Conservation (phyloP, 2,888 invertebrate species). For the Ypsolopha sequella region DNA sequence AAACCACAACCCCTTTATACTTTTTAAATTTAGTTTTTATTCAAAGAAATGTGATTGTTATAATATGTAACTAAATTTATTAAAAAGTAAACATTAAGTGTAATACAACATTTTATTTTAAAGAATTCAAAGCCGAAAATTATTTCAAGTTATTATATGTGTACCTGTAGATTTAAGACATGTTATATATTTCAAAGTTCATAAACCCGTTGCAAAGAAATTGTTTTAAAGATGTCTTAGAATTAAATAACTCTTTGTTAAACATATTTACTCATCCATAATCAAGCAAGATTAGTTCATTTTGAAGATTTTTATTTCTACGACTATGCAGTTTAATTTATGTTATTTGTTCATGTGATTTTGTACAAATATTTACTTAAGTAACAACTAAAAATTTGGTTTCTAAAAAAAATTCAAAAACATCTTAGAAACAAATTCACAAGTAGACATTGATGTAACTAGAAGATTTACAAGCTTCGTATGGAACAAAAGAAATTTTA, state of each 20-base stretch:
- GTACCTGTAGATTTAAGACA: not conserved
- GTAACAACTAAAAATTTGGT: no score
- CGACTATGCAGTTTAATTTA: no score
- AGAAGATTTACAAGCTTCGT: conserved; percentile 66
- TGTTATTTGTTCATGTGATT: not conserved
- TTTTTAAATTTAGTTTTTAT: no score
- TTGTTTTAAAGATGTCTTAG: not conserved
- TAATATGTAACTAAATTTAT: no score
- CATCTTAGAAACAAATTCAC: conserved; percentile 6
- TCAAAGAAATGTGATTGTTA: no score
- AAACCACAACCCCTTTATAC: no score
- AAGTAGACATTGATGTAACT: conserved; percentile 62
- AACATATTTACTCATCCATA: not conserved
- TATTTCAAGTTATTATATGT: not conserved
- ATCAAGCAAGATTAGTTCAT: no score
- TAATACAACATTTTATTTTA: not conserved
- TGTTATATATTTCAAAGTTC: not conserved
- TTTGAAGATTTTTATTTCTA: no score
- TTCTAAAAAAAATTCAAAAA: not conserved
- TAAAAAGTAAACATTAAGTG: no score
- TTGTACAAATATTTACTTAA: not conserved
- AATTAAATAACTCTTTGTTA: not conserved
- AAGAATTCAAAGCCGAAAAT: not conserved
- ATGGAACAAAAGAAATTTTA: conserved; percentile 57
- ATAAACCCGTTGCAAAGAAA: not conserved